Evolutionary conservation across 23 tunicate genomes (phyloP), one percentile per base, ranked within the genome.

Genomic region (Trididemnum miniatum): DNA sequence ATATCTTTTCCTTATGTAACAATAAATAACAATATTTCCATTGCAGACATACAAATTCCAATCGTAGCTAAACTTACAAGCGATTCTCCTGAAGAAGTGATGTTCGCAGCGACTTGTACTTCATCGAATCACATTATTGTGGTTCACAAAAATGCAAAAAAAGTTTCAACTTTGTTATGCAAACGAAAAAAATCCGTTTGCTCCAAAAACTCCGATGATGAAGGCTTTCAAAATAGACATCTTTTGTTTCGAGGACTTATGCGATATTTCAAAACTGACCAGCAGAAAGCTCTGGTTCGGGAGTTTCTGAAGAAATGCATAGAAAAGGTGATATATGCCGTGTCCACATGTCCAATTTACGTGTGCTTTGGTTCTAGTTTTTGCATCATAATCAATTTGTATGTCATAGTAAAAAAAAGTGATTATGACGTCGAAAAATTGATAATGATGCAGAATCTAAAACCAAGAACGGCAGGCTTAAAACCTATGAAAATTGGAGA

Each of bases 11-110:
- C n/a, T n/a, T n/a, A n/a, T n/a, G n/a, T n/a, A n/a, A n/a, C n/a
- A n/a, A n/a, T n/a, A n/a, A n/a, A n/a, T n/a, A n/a, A n/a, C n/a
- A n/a, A n/a, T n/a, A n/a, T n/a, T n/a, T n/a, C n/a, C 15, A 15
- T 44, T 44, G 54, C 54, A 74, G 79, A n/a, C 24, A 28, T 74
- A 4, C 7, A 74, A 28, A 74, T 74, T n/a, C 79, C 79, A 2
- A 49, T 74, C 32, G 59, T 74, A 3, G 59, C 20, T 15, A 40
- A 74, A 29, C 59, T 74, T 28, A 2, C 79, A 7, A 24, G 20
- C 12, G 79, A 74, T 39, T 4, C 31, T 37, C 31, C 59, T 5
- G 79, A 74, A 5, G 79, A 74, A 74, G n/a, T 74, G 1, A 23
- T 37, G 2, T 49, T 40, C 38, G 79, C 62, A 23, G 26, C 62